phyloP scores from a whole-genome alignment of 2,113 vertebrate genomes.

The Hippotragus niger region DNA sequence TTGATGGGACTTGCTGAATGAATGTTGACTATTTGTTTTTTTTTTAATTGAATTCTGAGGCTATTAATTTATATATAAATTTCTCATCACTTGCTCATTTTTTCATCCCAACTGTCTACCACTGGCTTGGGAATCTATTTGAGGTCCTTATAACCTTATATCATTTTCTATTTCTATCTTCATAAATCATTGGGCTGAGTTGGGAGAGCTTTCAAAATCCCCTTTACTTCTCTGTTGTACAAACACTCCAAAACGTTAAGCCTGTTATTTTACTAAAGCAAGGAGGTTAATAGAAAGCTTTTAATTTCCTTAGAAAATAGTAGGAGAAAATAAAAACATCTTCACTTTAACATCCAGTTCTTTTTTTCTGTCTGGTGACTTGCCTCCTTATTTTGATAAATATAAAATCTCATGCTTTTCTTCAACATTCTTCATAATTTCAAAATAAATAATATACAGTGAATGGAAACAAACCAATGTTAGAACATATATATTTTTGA shows the following conservation, averaged over 20 bases:
- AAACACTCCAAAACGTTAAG: background rate
- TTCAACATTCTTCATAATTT: slow-evolving; percentile 2
- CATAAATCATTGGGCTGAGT: background rate
- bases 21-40: background rate
- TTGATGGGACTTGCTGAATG: background rate
- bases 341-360: background rate
- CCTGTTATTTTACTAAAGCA: background rate
- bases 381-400: background rate
- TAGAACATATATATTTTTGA: background rate
- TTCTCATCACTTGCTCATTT: background rate
- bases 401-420: background rate
- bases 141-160: background rate
- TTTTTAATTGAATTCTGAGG: background rate
- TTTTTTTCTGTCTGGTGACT: background rate
- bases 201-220: background rate
- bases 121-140: background rate
- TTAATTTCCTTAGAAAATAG: slow-evolving; percentile 21
- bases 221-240: background rate
- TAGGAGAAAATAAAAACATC: background rate
- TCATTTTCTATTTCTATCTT: background rate
- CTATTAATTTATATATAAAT: background rate
- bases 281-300: background rate
- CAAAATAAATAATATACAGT: background rate
- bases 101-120: background rate
- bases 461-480: background rate